Evolutionary conservation across 2,113 vertebrate species (phyloP).

Genomic region (Syngnathus floridae): DNA sequence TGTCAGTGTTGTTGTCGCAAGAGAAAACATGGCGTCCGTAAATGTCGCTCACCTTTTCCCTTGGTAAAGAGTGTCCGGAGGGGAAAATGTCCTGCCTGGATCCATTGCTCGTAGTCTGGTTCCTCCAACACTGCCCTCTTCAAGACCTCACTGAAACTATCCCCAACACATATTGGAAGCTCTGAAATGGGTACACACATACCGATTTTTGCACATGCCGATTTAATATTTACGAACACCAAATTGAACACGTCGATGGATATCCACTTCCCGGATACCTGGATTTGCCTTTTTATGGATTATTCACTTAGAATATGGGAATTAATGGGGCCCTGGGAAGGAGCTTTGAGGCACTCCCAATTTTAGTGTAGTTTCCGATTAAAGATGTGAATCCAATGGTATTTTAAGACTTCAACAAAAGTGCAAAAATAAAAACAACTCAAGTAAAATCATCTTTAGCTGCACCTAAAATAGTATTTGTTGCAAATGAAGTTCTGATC

Average conservation of each 20-base stretch:
- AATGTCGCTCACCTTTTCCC: not conserved
- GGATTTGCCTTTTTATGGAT: not conserved
- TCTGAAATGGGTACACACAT: not conserved
- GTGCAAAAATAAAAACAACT: not conserved
- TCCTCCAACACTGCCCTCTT: not conserved
- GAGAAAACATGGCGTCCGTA: not conserved
- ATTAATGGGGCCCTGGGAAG: not conserved
- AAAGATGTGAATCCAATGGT: not conserved
- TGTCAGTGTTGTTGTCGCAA: conserved; percentile 28
- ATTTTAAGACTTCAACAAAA: not conserved
- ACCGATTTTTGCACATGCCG: not conserved
- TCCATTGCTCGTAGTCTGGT: not conserved
- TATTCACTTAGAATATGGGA: not conserved
- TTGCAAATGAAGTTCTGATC: not conserved
- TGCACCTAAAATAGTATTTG: not conserved
- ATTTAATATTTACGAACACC: not conserved
- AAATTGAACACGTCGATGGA: not conserved
- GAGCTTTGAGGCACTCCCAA: not conserved
- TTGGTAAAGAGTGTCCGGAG: not conserved
- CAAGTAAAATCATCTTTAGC: no score
- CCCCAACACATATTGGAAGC: not conserved
- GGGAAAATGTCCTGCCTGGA: not conserved
- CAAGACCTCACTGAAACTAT: not conserved
- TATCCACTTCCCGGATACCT: not conserved
- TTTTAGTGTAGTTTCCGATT: not conserved